Conservation (phyloP, 2,888 invertebrate species). For the Lochmaea crataegi region DNA sequence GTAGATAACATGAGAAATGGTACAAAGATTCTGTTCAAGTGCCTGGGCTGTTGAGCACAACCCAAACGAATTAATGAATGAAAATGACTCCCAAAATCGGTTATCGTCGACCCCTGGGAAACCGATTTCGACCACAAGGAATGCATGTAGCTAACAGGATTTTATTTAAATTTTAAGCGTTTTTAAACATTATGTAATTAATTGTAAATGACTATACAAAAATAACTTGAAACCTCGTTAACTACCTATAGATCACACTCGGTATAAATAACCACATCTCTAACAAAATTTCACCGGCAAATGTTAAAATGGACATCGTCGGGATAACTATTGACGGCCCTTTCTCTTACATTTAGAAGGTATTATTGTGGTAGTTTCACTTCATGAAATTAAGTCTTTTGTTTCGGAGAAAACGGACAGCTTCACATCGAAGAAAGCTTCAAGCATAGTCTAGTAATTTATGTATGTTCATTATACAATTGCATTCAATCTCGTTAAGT, state of each 20-base stretch:
- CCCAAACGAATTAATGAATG: too few relatives aligned
- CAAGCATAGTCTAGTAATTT: background rate
- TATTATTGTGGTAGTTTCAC: background rate
- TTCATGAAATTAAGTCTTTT: constrained; percentile 1
- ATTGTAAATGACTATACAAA: too few relatives aligned
- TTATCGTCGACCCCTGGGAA: too few relatives aligned
- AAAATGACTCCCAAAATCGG: too few relatives aligned
- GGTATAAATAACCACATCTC: background rate
- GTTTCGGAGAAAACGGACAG: background rate
- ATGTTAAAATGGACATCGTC: constrained; percentile 3
- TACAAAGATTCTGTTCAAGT: too few relatives aligned
- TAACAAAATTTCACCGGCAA: background rate
- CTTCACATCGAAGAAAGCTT: background rate
- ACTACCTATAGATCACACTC: background rate
- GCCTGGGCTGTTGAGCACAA: too few relatives aligned
- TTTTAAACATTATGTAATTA: too few relatives aligned
- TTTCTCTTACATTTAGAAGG: background rate
- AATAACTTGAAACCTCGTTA: too few relatives aligned
- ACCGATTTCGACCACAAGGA: too few relatives aligned
- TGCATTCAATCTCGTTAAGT: background rate
- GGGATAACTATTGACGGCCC: background rate
- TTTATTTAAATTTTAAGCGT: too few relatives aligned
- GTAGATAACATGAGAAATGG: too few relatives aligned
- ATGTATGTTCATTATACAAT: background rate
- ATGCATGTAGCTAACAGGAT: too few relatives aligned